Conservation (phyloP, 2,797 vertebrate species). For the Mormyrops boulengeri region DNA sequence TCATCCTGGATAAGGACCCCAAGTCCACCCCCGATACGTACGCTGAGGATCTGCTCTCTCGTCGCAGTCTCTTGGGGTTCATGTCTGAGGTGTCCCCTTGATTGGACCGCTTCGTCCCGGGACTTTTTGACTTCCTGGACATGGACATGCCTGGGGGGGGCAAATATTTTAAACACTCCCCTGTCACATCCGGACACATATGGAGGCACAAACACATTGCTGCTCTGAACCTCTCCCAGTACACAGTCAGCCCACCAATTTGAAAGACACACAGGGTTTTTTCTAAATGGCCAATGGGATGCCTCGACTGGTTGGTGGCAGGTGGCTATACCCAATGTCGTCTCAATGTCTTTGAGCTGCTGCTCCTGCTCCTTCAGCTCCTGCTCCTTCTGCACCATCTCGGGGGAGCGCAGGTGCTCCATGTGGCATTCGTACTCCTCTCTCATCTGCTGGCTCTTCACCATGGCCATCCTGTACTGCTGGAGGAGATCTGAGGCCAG, state of each 20-base stretch:
- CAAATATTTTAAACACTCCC: background rate
- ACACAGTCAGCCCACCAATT: background rate
- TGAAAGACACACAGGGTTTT: background rate
- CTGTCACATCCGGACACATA: slow-evolving; percentile 6
- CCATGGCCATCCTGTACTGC: slow-evolving; percentile 55
- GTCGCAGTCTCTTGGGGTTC: slow-evolving; percentile 60
- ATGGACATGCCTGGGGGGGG: slow-evolving; percentile 58
- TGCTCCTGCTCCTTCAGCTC: slow-evolving; percentile 58
- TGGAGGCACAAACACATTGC: background rate
- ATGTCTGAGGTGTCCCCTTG: slow-evolving; percentile 39
- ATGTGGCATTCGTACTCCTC: slow-evolving; percentile 48
- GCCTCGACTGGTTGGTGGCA: background rate
- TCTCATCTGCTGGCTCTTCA: slow-evolving; percentile 47
- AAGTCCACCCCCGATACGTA: background rate
- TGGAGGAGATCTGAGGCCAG: slow-evolving; percentile 61
- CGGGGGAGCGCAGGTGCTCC: slow-evolving; percentile 50
- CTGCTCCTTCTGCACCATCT: slow-evolving; percentile 51
- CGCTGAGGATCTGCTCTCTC: slow-evolving; percentile 44
- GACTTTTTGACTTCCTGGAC: slow-evolving; percentile 43
- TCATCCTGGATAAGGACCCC: background rate
- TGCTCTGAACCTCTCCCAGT: background rate
- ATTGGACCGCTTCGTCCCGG: slow-evolving; percentile 33
- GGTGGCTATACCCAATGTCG: slow-evolving; percentile 61
- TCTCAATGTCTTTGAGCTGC: slow-evolving; percentile 62
- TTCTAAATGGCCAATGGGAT: background rate